Evolutionary conservation across 2,888 invertebrate genomes (phyloP), one percentile per base, ranked within the genome.

Genomic region (Cataglyphis rosenhaueri): DNA sequence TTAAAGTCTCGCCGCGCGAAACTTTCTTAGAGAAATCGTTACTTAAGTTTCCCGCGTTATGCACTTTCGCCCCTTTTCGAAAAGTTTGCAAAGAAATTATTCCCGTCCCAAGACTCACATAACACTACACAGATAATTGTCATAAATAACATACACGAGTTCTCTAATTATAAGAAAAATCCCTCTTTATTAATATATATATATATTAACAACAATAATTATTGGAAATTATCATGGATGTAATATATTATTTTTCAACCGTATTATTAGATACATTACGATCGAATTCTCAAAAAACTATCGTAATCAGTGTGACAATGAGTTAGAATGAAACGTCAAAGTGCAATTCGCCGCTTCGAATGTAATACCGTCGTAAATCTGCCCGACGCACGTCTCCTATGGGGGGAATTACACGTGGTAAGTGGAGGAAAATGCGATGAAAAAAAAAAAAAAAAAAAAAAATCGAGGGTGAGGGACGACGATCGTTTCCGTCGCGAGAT

Each of bases 11-110:
- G 89, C 75, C 85, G 87, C 85, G 89, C 84, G 76, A 83, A 90
- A 90, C 87, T 90, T 90, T 90, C 89, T 82, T 83, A 84, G 84
- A 86, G 89, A 90, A 90, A 90, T 90, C 89, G 90, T 90, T 90
- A 89, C 90, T 90, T 85, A 89, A 90, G 86, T 89, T 90, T 87
- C 89, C 83, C 84, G 89, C 84, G 83, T 89, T 90, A 89, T 89
- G 82, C 86, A 90, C 89, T 90, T 90, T 90, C 89, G 86, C 89
- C 87, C 66, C 82, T 85, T 84, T 85, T 81, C 66, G 84, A 87
- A 89, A 88, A 90, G 74, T 87, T 89, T 32, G 71, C 71, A 59
- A 79, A 79, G 78, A 79, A 79, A 79, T 78, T 74, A 68, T 66
- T n/a, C 9, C 35, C n/a, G n/a, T 65, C 38, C 32, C 38, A 15